A percentile compares a stretch with the other conserved stretches of the same genome.
Evolutionary conservation across 2,797 vertebrate species (phyloP).

Genomic region (Rousettus madagascariensis): DNA sequence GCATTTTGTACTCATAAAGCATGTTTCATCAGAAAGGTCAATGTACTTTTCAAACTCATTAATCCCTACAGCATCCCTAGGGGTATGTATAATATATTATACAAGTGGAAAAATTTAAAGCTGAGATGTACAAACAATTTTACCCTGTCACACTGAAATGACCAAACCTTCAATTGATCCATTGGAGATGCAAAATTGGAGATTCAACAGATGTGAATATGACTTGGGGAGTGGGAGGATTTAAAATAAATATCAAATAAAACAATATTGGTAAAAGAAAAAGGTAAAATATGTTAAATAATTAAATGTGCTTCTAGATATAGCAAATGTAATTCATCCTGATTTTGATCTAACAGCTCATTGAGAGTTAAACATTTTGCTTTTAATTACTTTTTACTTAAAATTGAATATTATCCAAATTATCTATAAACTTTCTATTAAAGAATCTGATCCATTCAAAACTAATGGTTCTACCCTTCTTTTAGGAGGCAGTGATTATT

Average conservation of each 20-base stretch:
- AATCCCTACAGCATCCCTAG: conserved; percentile 33
- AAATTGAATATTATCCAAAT: neutral
- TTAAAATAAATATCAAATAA: neutral
- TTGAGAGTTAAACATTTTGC: neutral
- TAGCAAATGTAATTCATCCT: neutral
- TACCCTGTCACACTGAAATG: neutral
- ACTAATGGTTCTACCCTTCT: neutral
- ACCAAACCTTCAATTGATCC: neutral
- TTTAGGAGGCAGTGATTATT: neutral
- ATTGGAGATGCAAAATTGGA: neutral
- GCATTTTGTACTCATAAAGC: neutral
- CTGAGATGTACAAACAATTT: conserved; percentile 41
- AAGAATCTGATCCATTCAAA: neutral
- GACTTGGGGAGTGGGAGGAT: neutral
- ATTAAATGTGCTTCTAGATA: neutral
- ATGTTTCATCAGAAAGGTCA: conserved; percentile 64
- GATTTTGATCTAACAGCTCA: neutral
- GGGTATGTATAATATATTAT: neutral
- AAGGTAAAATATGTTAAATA: neutral
- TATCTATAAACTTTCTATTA: conserved; percentile 12
- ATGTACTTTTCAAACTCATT: conserved; percentile 64
- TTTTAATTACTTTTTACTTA: neutral
- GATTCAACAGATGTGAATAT: neutral
- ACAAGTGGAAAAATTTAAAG: conserved; percentile 45
- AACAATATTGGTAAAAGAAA: neutral